These are phyloP conservation scores for Pyrgus malvae DNA, from an alignment of 2,888 invertebrate species.

Conservation along the genomic window DNA sequence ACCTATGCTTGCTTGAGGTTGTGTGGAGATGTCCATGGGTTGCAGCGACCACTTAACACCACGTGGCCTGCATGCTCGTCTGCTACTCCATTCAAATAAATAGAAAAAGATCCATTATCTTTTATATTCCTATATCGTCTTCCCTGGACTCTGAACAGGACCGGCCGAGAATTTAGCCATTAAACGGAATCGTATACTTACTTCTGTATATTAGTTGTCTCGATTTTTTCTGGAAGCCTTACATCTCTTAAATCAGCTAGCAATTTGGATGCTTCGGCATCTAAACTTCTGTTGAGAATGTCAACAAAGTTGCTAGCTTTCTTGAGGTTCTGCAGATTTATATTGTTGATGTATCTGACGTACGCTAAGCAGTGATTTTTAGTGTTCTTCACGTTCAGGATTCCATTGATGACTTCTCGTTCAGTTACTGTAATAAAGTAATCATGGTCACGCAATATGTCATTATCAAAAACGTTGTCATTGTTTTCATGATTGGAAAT, in stretches of 20 bases:
- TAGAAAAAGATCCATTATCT: too few species aligned
- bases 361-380: slow-evolving; percentile 98
- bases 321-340: slow-evolving; percentile 96
- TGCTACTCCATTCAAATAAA: too few species aligned
- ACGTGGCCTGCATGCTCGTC: too few species aligned
- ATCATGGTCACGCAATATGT: too few species aligned
- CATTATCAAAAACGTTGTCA: too few species aligned
- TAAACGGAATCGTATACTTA: slow-evolving; percentile 54
- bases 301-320: slow-evolving; percentile 98
- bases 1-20: too few species aligned
- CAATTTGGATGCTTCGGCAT: slow-evolving; percentile 95
- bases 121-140: too few species aligned
- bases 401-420: slow-evolving; percentile 97
- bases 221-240: slow-evolving; percentile 93
- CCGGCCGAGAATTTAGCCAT: too few species aligned
- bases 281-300: slow-evolving; percentile 94
- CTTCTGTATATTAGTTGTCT: slow-evolving; percentile 94
- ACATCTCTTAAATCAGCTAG: slow-evolving; percentile 95
- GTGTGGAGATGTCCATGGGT: too few species aligned
- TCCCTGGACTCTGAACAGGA: too few species aligned
- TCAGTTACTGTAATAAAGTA: slow-evolving; percentile 90
- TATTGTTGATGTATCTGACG: slow-evolving; percentile 97
- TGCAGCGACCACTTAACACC: too few species aligned
- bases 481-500: too few species aligned
- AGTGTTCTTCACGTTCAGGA: slow-evolving; percentile 95